Percentiles rank a stretch among this genome's conserved stretches.
phyloP scores from a whole-genome alignment of 2,888 invertebrate species.

The Flabesymbios commensalis region DNA sequence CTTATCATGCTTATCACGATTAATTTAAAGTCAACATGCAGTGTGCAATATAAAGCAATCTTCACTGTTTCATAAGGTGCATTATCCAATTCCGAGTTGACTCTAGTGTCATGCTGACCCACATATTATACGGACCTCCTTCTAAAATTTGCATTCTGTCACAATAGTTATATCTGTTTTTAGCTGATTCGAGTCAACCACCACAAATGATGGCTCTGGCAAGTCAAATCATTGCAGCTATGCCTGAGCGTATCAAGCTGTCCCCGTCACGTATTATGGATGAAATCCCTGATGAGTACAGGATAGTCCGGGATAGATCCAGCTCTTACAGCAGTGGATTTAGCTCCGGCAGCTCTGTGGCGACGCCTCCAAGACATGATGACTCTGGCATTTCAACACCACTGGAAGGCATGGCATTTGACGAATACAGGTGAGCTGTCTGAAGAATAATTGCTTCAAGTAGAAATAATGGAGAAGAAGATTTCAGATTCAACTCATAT shows the following conservation, averaged over 20 bases:
- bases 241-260: constrained; percentile 97
- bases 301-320: constrained; percentile 63
- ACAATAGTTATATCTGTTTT: too few relatives aligned
- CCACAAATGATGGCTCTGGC: constrained; percentile 73
- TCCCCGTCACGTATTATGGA: constrained; percentile 68
- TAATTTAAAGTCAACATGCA: too few relatives aligned
- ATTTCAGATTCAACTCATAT: too few relatives aligned
- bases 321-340: constrained; percentile 73
- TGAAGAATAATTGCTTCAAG: neutral
- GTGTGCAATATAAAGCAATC: too few relatives aligned
- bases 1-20: too few relatives aligned
- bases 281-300: constrained; percentile 2
- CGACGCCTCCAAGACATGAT: constrained; percentile 62
- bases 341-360: constrained; percentile 32
- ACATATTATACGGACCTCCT: too few relatives aligned
- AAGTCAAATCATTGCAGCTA: constrained; percentile 97
- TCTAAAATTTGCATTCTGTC: too few relatives aligned
- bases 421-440: constrained; percentile 51
- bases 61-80: too few relatives aligned
- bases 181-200: too few relatives aligned
- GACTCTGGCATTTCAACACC: constrained; percentile 60
- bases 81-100: too few relatives aligned
- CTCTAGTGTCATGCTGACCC: too few relatives aligned
- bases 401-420: constrained; percentile 53
- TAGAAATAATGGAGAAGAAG: neutral